Percentiles rank a stretch among this genome's conserved stretches.
These are phyloP conservation scores for Nebria brevicollis DNA, from an alignment of 2,888 invertebrate genomes.

Conservation along the genomic window DNA sequence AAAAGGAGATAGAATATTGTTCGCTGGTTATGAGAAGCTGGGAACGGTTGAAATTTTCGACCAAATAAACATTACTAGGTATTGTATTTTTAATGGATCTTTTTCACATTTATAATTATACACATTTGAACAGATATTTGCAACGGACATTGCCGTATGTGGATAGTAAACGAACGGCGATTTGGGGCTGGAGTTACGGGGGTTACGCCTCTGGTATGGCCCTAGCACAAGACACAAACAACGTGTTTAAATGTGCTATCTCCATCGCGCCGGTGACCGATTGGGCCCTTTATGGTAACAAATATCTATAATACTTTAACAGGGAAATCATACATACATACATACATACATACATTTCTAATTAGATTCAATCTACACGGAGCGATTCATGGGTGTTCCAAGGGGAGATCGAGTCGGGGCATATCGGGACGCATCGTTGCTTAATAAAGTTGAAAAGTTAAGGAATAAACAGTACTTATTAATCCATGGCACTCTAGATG, in stretches of 20 bases:
- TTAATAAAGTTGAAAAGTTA: constrained; percentile 70
- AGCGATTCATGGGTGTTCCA: constrained; percentile 94
- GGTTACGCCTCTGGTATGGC: constrained; percentile 93
- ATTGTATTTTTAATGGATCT: constrained; percentile 53
- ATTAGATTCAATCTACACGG: constrained; percentile 95
- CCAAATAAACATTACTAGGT: constrained; percentile 87
- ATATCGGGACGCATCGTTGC: constrained; percentile 80
- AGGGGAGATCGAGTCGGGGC: constrained; percentile 75
- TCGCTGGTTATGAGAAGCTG: constrained; percentile 82
- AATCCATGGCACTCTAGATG: constrained; percentile 93
- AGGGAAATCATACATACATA: no score
- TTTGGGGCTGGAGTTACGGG: constrained; percentile 99
- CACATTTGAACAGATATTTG: constrained; percentile 64
- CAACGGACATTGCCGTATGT: constrained; percentile 77
- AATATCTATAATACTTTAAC: no score
- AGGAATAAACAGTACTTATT: constrained; percentile 84
- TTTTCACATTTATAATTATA: no score
- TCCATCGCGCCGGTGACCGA: constrained; percentile 42
- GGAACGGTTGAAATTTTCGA: constrained; percentile 93
- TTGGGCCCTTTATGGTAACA: constrained; percentile 34
- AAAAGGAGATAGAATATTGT: constrained; percentile 84
- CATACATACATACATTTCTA: constrained; percentile 8
- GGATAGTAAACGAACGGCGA: constrained; percentile 83
- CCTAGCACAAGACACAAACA: constrained; percentile 77
- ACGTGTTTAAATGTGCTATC: constrained; percentile 76